A percentile compares a stretch with the other conserved stretches of the same genome.
Evolutionary conservation across 2,888 invertebrate species (phyloP).

Genomic region (Boloria euphrosyne): DNA sequence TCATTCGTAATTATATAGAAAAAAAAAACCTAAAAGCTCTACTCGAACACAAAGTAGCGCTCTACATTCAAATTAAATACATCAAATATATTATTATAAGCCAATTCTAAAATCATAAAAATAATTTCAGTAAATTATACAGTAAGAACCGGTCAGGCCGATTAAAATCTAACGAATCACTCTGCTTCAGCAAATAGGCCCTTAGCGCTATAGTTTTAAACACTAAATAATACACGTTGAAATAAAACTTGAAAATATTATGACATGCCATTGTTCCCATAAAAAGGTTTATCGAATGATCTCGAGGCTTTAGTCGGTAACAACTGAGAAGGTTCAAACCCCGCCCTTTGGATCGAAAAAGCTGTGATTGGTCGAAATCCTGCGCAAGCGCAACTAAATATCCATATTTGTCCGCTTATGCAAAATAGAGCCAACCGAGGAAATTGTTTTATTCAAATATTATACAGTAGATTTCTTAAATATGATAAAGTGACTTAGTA

Average conservation of each 20-base stretch:
- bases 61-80: conserved; percentile 16
- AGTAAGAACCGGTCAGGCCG: conserved; percentile 24
- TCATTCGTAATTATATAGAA: neutral
- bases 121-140: conserved; percentile 39
- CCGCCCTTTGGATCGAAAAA: conserved; percentile 39
- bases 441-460: conserved; percentile 1
- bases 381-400: conserved; percentile 31
- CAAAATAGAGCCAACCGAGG: conserved; percentile 11
- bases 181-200: conserved; percentile 9
- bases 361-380: conserved; percentile 37
- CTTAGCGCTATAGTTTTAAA: conserved; percentile 13
- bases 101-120: conserved; percentile 40
- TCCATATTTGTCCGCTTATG: conserved; percentile 18
- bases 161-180: conserved; percentile 31
- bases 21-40: neutral
- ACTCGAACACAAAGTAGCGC: conserved; percentile 13
- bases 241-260: conserved; percentile 43
- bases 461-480: too few relatives aligned
- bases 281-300: conserved; percentile 43
- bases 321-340: conserved; percentile 41
- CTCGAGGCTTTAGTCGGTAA: conserved; percentile 40
- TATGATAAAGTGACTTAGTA: too few relatives aligned
- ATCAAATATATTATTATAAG: conserved; percentile 17
- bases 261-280: conserved; percentile 44
- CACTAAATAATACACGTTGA: neutral